Percentiles rank a stretch among this genome's conserved stretches.
Conservation (phyloP, 2,797 vertebrate genomes). For the Spatula clypeata region DNA sequence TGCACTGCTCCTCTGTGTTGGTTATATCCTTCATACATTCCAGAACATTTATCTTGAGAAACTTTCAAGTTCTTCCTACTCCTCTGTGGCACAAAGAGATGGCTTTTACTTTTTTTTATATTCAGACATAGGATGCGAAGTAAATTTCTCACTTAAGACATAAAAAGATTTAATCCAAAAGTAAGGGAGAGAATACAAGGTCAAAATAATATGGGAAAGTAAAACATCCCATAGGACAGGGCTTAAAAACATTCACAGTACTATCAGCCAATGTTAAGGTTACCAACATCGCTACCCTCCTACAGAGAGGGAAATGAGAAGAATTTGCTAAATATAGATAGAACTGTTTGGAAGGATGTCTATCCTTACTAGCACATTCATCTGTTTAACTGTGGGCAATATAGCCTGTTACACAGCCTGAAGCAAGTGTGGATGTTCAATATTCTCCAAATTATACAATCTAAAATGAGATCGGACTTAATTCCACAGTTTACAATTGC, state of each 20-base stretch:
- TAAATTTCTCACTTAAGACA: neutral
- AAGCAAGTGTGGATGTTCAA: constrained; percentile 1
- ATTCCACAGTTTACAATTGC: neutral
- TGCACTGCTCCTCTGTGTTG: neutral
- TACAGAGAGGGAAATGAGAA: constrained; percentile 63
- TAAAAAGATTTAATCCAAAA: neutral
- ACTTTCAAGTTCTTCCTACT: neutral
- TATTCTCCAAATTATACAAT: neutral
- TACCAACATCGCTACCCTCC: constrained; percentile 44
- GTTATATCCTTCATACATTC: neutral
- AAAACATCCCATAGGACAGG: neutral
- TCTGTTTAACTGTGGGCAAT: constrained; percentile 73
- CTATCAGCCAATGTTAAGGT: neutral
- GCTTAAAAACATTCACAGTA: neutral
- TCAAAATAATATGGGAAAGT: neutral
- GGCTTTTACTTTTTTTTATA: neutral
- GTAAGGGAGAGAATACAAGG: neutral
- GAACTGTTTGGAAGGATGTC: constrained; percentile 63
- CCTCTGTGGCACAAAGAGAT: neutral
- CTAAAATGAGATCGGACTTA: neutral
- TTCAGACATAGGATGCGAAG: neutral
- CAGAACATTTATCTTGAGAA: neutral
- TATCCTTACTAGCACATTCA: constrained; percentile 64
- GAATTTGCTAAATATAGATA: constrained; percentile 70
- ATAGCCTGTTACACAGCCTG: constrained; percentile 38